Evolutionary conservation across 2,113 vertebrate species (phyloP), one percentile per base, ranked within the genome.

Genomic region (Anser cygnoides): DNA sequence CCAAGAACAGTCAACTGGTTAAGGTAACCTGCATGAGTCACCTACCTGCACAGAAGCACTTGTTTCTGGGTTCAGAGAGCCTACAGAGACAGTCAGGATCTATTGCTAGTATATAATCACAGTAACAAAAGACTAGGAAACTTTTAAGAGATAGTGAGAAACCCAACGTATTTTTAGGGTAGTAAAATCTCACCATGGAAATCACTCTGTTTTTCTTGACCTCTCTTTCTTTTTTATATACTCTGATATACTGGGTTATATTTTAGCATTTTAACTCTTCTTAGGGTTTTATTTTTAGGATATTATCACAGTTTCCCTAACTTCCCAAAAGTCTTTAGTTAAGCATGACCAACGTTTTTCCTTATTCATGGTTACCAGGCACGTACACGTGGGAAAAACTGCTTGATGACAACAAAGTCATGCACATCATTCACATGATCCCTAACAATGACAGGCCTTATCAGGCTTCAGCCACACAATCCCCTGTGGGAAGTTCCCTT

Each of bases 401-500:
- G 33, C 37, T 22, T 86, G 73, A 71, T 81, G 16, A 13, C 87
- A 35, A 74, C 46, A 67, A 55, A 84, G 65, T 86, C 61, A 92
- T 43, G 35, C 55, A 35, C 39, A 93, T 46, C 10, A 59, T 80
- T 94, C 67, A 11, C 2, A 2, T 88, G 93, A 86, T 67, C 21
- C 39, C 61, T 41, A 70, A 39, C 44, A 87, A 39, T 21, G 43
- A 70, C 55, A 76, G 20, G 5, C 46, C 37, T 88, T 80, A 88
- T 43, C n/a, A 81, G 52, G 84, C 21, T 67, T 57, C 52, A 94
- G 65, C 85, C 85, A 75, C 73, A 87, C 6, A 49, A 68, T 75
- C 59, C 61, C 72, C 39, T 86, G 59, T 71, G 75, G 79, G 76
- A 94, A 86, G 26, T 66, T 96, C 43, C 61, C 61, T 82, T 78